Base-by-base conservation (phyloP, 2,113 vertebrate species). In the Leucosticte australis region DNA sequence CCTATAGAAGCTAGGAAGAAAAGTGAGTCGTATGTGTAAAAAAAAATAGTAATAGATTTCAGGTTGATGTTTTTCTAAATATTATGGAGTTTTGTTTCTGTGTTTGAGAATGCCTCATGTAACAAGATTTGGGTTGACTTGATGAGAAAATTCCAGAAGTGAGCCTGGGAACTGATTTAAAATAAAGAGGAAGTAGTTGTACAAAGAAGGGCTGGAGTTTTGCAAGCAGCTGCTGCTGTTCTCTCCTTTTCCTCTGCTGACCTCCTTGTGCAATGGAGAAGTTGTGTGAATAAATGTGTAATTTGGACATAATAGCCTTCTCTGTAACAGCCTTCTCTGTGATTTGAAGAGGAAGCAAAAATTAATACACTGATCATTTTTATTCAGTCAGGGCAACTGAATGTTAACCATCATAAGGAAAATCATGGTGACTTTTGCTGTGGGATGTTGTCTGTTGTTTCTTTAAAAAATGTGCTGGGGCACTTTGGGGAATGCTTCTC, bases 341-440 rank as follows among this genome's bases (percentile, higher is more conserved):
- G 53, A 83, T 88, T 82, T 83, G 94, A 94, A 80, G 37, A 68
- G 42, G 87, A 85, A 92, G 73, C 83, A 65, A 81, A 95, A 87
- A 89, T 91, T 28, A 92, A 92, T 46, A 33, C 13, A 15, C 17
- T 18, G 37, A 16, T 93, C 11, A 24, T 81, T 94, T 82, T 84
- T 71, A 49, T 39, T 87, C 31, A 75, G 69, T 55, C 35, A 3
- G 14, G 64, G 55, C 68, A 71, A 63, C 50, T 39, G 63, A 59
- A 35, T 24, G 26, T 33, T 84, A 42, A 85, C 41, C 1, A 2
- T 26, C 37, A 11, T 31, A 24, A 81, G 35, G 64, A 69, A 89
- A 62, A 50, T 49, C 19, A 7, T 22, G 11, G 24, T 57, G 44
- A 37, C 33, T 76, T 31, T 26, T 27, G 26, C 8, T 78, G 63